phyloP scores from a whole-genome alignment of 1,140 invertebrate genomes.

The Ceratina australensis region DNA sequence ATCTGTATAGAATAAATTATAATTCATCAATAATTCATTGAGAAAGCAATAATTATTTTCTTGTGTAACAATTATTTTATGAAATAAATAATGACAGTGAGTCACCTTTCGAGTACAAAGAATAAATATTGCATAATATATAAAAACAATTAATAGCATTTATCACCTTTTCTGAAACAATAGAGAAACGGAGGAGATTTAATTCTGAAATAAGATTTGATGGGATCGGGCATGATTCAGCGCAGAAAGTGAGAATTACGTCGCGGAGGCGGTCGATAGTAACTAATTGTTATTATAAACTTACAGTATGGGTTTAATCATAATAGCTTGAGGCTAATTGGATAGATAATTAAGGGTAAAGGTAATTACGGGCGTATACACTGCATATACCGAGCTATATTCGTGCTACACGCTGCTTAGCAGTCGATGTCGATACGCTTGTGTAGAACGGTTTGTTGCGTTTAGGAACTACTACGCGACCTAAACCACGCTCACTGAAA shows the following conservation, averaged over 20 bases:
- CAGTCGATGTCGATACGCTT: slow-evolving; percentile 78
- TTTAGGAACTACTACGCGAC: slow-evolving; percentile 70
- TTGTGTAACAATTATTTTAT: too few species aligned
- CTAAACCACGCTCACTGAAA: slow-evolving; percentile 70
- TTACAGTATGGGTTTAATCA: slow-evolving; percentile 80
- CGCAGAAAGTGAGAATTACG: slow-evolving; percentile 74
- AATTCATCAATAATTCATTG: too few species aligned
- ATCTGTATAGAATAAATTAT: too few species aligned
- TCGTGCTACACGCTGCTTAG: slow-evolving; percentile 72
- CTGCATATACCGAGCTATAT: slow-evolving; percentile 68
- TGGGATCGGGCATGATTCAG: slow-evolving; percentile 56
- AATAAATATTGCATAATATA: too few species aligned
- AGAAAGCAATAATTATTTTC: too few species aligned
- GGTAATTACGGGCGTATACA: slow-evolving; percentile 78
- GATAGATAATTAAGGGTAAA: slow-evolving; percentile 80
- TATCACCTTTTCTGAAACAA: too few species aligned
- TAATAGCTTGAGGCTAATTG: slow-evolving; percentile 80
- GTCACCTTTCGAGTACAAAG: too few species aligned
- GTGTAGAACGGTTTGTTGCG: slow-evolving; percentile 72
- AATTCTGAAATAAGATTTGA: slow-evolving; percentile 33
- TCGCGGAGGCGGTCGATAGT: slow-evolving; percentile 74
- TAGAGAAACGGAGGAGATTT: slow-evolving; percentile 12
- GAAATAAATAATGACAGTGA: too few species aligned
- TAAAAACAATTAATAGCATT: too few species aligned
- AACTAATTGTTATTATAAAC: slow-evolving; percentile 81